Evolutionary conservation across 2,113 vertebrate genomes (phyloP).

Genomic region (Isichthys henryi): DNA sequence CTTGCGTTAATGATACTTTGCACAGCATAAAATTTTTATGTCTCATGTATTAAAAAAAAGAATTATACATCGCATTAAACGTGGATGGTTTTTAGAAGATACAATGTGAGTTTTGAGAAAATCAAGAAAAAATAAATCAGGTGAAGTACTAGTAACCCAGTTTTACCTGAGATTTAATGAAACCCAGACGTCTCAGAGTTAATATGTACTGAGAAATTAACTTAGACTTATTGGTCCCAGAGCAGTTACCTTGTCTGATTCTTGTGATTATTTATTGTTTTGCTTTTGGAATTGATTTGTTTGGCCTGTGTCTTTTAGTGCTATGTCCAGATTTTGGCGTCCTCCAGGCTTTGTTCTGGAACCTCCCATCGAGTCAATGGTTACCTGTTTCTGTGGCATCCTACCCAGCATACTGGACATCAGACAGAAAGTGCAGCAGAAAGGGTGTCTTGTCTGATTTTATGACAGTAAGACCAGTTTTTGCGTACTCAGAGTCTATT

Average conservation of each 20-base stretch:
- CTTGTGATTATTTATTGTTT: background rate
- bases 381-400: background rate
- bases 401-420: background rate
- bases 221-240: background rate
- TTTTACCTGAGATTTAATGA: background rate
- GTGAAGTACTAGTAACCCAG: background rate
- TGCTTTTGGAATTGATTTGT: background rate
- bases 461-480: background rate
- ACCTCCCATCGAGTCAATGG: background rate
- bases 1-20: background rate
- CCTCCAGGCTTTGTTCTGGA: background rate
- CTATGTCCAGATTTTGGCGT: background rate
- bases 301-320: background rate
- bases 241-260: background rate
- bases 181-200: background rate
- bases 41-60: background rate
- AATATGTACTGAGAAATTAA: background rate
- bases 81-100: background rate
- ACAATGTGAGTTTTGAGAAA: background rate
- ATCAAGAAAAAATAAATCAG: background rate
- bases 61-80: background rate
- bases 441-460: background rate
- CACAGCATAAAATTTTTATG: background rate
- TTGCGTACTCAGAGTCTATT: background rate
- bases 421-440: background rate